Evolutionary conservation across 2,888 invertebrate species (phyloP).

Genomic region (Mimumesa dahlbomi): DNA sequence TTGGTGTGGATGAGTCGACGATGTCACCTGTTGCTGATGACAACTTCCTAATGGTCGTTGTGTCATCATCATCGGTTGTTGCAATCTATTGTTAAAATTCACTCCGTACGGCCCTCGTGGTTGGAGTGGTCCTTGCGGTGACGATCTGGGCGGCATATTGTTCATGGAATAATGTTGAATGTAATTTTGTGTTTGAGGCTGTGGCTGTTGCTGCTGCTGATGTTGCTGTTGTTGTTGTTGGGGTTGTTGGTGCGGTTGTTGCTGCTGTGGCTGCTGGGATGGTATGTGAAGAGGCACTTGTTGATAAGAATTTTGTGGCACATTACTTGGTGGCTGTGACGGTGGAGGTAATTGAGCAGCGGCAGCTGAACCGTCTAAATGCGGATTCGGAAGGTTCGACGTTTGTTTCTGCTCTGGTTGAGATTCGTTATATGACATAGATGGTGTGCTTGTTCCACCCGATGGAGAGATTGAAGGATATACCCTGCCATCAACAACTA

Average conservation of each 20-base stretch:
- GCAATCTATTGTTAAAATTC: slow-evolving; percentile 76
- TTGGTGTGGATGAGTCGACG: slow-evolving; percentile 84
- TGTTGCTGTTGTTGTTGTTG: slow-evolving; percentile 77
- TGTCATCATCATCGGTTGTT: slow-evolving; percentile 72
- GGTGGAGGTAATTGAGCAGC: slow-evolving; percentile 47
- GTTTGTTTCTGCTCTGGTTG: slow-evolving; percentile 80
- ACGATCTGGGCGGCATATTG: slow-evolving; percentile 75
- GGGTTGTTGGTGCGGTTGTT: slow-evolving; percentile 74
- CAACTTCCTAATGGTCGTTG: slow-evolving; percentile 73
- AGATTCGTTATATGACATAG: slow-evolving; percentile 63
- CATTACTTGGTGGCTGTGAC: slow-evolving; percentile 55
- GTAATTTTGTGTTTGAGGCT: slow-evolving; percentile 76
- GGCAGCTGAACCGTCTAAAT: slow-evolving; percentile 54
- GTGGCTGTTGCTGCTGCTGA: slow-evolving; percentile 73
- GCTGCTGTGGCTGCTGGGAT: slow-evolving; percentile 78
- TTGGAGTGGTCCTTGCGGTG: slow-evolving; percentile 72
- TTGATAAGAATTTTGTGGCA: slow-evolving; percentile 67
- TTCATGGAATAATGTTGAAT: slow-evolving; percentile 78
- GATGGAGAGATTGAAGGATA: slow-evolving; percentile 82
- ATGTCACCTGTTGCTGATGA: slow-evolving; percentile 81
- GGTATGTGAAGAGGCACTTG: slow-evolving; percentile 73
- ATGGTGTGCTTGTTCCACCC: slow-evolving; percentile 67
- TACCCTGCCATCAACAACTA: slow-evolving; percentile 91
- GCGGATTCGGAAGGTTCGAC: slow-evolving; percentile 77
- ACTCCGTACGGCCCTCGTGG: slow-evolving; percentile 70